A percentile compares a stretch with the other conserved stretches of the same genome.
These are phyloP conservation scores for Stegophylla sp. DNA, from an alignment of 2,888 invertebrate genomes.

Conservation along the genomic window DNA sequence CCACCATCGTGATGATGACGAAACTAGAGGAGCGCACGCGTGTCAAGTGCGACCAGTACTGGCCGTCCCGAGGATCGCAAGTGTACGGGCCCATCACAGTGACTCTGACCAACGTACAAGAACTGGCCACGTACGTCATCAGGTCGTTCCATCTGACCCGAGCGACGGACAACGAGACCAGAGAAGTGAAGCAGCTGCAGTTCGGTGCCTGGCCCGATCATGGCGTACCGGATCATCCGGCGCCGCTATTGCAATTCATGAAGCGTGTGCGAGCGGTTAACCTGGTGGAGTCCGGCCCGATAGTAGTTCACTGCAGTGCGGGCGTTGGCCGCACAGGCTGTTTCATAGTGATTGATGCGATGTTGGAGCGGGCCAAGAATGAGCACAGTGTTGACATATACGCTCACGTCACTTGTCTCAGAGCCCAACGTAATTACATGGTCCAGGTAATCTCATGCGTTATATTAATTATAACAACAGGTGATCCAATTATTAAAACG, in stretches of 20 bases:
- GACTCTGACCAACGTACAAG: slow-evolving; percentile 92
- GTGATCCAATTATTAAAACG: too few species aligned
- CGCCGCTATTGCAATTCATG: slow-evolving; percentile 96
- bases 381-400: slow-evolving; percentile 99
- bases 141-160: slow-evolving; percentile 89
- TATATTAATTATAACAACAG: too few species aligned
- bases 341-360: slow-evolving; percentile 98
- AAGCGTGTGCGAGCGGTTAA: slow-evolving; percentile 90
- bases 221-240: slow-evolving; percentile 98
- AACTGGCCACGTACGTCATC: slow-evolving; percentile 97
- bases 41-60: slow-evolving; percentile 97
- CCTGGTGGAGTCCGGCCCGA: slow-evolving; percentile 67
- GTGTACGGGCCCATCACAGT: slow-evolving; percentile 95
- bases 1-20: slow-evolving; percentile 99
- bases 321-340: slow-evolving; percentile 95
- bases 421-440: slow-evolving; percentile 99
- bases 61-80: slow-evolving; percentile 94
- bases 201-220: slow-evolving; percentile 99
- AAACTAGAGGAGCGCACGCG: slow-evolving; percentile 95
- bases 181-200: slow-evolving; percentile 96
- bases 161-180: slow-evolving; percentile 78
- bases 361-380: slow-evolving; percentile 95
- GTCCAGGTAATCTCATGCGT: slow-evolving; percentile 71
- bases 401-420: slow-evolving; percentile 96
- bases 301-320: slow-evolving; percentile 67